Conservation (phyloP, 1,140 invertebrate species). For the Aphis craccivora region DNA sequence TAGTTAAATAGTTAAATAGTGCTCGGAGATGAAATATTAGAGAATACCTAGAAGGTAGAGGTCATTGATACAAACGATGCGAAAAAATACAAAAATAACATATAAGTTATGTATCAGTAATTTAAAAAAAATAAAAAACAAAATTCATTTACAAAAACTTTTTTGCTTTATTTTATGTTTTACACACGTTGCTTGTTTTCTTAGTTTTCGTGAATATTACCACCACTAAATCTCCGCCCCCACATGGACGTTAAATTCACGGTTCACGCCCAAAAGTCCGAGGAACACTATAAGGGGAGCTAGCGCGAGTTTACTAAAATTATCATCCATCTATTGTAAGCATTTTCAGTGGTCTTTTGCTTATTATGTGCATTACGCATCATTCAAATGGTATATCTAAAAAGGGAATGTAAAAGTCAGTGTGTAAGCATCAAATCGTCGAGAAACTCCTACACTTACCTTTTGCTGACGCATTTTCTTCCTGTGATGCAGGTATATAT, state of each 20-base stretch:
- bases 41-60: neutral
- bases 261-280: neutral
- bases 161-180: neutral
- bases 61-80: neutral
- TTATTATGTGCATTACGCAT: neutral
- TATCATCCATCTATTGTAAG: neutral
- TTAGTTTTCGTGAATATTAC: neutral
- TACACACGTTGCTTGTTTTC: neutral
- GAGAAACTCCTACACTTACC: neutral
- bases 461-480: neutral
- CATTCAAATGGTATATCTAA: neutral
- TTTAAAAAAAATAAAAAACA: conserved; percentile 6
- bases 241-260: neutral
- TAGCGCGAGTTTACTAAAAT: neutral
- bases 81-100: neutral
- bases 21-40: neutral
- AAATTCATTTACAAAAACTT: neutral
- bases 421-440: neutral
- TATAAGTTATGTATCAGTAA: neutral
- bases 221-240: neutral
- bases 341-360: neutral
- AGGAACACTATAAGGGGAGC: neutral
- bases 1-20: neutral
- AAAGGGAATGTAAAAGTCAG: neutral
- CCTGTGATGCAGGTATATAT: too few relatives aligned